Conservation (phyloP, 2,797 vertebrate species). For the Varecia variegata region DNA sequence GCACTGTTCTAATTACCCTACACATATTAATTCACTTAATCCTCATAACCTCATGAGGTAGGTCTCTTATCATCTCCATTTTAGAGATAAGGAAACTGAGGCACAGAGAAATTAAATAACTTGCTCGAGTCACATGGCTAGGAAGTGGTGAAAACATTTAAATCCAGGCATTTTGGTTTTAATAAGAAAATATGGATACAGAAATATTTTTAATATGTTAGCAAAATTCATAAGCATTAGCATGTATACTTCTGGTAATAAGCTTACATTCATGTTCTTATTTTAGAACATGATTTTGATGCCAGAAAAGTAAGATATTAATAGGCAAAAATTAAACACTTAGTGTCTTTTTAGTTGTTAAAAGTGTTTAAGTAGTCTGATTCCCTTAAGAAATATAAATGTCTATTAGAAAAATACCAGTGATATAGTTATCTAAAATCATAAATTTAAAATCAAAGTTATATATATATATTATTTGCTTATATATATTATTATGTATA, state of each 20-base stretch:
- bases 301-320: neutral
- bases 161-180: neutral
- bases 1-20: neutral
- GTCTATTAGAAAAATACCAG: neutral
- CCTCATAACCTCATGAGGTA: neutral
- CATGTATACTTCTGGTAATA: neutral
- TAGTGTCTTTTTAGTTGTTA: neutral
- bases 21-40: neutral
- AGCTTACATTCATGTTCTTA: neutral
- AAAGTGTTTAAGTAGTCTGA: neutral
- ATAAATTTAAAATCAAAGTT: neutral
- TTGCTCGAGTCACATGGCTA: neutral
- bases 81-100: neutral
- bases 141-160: neutral
- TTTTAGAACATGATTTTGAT: neutral
- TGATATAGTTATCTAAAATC: neutral
- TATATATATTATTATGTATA: neutral
- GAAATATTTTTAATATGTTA: neutral
- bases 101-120: neutral
- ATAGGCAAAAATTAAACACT: neutral
- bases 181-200: neutral
- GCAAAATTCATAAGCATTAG: neutral
- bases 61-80: neutral
- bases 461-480: no score
- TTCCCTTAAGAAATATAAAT: neutral